Evolutionary conservation across 2,113 vertebrate species (phyloP).

Genomic region (Ophthalmolycus amberensis): DNA sequence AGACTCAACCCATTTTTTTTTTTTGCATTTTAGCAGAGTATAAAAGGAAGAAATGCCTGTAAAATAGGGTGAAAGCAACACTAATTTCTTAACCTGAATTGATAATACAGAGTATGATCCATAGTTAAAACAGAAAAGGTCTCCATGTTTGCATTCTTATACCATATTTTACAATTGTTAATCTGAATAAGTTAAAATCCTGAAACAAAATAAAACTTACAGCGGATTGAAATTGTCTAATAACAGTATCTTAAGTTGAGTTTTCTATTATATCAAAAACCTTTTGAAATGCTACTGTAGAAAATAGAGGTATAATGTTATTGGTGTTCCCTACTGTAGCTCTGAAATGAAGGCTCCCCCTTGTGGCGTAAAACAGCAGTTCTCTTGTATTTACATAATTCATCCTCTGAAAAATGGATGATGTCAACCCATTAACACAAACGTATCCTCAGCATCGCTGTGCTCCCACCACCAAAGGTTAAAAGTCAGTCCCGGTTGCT

Average conservation of each 20-base stretch:
- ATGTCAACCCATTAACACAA: slow-evolving; percentile 67
- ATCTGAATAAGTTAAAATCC: slow-evolving; percentile 80
- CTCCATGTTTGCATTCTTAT: slow-evolving; percentile 75
- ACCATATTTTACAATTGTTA: slow-evolving; percentile 72
- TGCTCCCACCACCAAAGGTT: slow-evolving; percentile 41
- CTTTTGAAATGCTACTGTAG: slow-evolving; percentile 84
- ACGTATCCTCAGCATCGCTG: slow-evolving; percentile 44
- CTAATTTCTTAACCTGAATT: slow-evolving; percentile 77
- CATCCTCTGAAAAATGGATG: slow-evolving; percentile 71
- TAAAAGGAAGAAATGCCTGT: slow-evolving; percentile 78
- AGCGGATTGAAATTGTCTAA: slow-evolving; percentile 68
- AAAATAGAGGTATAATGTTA: slow-evolving; percentile 87
- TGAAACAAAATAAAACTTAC: slow-evolving; percentile 78
- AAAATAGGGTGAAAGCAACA: slow-evolving; percentile 81
- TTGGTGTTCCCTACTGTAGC: slow-evolving; percentile 76
- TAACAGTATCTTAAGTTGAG: slow-evolving; percentile 79
- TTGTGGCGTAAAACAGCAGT: slow-evolving; percentile 82
- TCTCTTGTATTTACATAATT: slow-evolving; percentile 75
- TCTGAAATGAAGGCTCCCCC: slow-evolving; percentile 80
- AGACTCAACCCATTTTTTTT: slow-evolving; percentile 71
- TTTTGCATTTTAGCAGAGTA: slow-evolving; percentile 75
- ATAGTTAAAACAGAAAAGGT: slow-evolving; percentile 66
- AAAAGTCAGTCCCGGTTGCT: slow-evolving; percentile 31
- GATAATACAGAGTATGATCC: slow-evolving; percentile 72
- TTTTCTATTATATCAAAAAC: slow-evolving; percentile 80